Percentiles rank a stretch among this genome's conserved stretches.
Conservation (phyloP, 2,113 vertebrate genomes). For the Phylloscopus trochiloides region DNA sequence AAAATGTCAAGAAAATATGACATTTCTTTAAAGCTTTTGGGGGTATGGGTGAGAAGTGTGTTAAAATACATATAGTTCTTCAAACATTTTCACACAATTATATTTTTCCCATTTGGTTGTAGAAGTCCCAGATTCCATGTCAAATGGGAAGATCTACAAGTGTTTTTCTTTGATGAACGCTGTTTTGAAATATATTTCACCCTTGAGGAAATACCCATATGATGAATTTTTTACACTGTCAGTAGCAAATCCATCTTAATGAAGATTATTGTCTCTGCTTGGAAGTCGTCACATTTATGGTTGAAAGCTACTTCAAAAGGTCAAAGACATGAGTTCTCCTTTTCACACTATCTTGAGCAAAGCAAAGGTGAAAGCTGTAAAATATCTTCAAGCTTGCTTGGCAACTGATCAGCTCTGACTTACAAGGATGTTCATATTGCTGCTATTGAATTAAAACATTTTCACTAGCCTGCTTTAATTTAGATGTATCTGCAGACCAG, state of each 20-base stretch:
- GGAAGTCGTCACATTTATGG: neutral
- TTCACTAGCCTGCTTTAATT: slow-evolving; percentile 27
- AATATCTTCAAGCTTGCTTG: neutral
- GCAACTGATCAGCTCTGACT: slow-evolving; percentile 1
- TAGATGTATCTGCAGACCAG: slow-evolving; percentile 28
- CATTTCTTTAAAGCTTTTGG: neutral
- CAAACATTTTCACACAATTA: neutral
- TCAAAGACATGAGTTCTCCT: neutral
- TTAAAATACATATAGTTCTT: neutral
- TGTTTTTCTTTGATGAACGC: neutral
- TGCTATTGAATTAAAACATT: neutral
- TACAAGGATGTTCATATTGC: neutral
- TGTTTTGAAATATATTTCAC: neutral
- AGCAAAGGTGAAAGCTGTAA: slow-evolving; percentile 36
- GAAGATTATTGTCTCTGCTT: neutral
- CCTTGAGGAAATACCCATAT: neutral
- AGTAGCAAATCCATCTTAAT: neutral
- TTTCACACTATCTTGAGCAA: neutral
- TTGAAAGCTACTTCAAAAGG: neutral
- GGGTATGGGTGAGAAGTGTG: neutral
- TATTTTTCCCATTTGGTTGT: neutral
- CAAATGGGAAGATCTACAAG: neutral
- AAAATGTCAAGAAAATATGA: neutral
- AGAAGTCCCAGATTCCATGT: neutral
- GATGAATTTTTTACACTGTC: neutral